A percentile compares a stretch with the other conserved stretches of the same genome.
These are phyloP conservation scores for Antennarius striatus DNA, from an alignment of 2,113 vertebrate species.

Conservation along the genomic window DNA sequence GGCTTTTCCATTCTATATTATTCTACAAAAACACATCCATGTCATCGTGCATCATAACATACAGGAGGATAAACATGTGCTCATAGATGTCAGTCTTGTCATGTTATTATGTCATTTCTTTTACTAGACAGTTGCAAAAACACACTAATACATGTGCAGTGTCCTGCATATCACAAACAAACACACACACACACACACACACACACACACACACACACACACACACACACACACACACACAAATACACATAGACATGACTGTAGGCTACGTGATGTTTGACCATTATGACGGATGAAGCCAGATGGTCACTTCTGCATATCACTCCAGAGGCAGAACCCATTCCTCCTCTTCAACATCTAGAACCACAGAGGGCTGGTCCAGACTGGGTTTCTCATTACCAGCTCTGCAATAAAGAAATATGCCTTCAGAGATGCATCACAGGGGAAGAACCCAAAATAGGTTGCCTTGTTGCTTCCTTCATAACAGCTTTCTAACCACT, in stretches of 20 bases:
- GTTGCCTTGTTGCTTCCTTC: slow-evolving; percentile 6
- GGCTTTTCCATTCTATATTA: not conserved
- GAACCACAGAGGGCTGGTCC: slow-evolving; percentile 38
- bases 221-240: slow-evolving; percentile 31
- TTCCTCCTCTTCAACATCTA: slow-evolving; percentile 63
- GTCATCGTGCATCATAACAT: slow-evolving; percentile 30
- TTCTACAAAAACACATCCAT: not conserved
- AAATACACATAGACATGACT: slow-evolving; percentile 6
- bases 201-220: not conserved
- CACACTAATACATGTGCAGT: too few species aligned
- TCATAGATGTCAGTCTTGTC: too few species aligned
- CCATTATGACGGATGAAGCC: slow-evolving; percentile 63
- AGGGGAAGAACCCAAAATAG: slow-evolving; percentile 28
- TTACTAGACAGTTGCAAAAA: too few species aligned
- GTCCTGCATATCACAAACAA: too few species aligned
- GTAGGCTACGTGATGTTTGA: slow-evolving; percentile 44
- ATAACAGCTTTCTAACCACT: not conserved
- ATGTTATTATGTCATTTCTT: too few species aligned
- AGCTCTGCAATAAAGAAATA: slow-evolving; percentile 37
- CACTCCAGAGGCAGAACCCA: slow-evolving; percentile 52
- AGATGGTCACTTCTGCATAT: slow-evolving; percentile 67
- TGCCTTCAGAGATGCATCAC: slow-evolving; percentile 30
- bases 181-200: too few species aligned
- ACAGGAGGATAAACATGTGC: slow-evolving; percentile 5
- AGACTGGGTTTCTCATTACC: slow-evolving; percentile 61